phyloP scores from a whole-genome alignment of 2,888 invertebrate species.

The Tenthredo mesomela region DNA sequence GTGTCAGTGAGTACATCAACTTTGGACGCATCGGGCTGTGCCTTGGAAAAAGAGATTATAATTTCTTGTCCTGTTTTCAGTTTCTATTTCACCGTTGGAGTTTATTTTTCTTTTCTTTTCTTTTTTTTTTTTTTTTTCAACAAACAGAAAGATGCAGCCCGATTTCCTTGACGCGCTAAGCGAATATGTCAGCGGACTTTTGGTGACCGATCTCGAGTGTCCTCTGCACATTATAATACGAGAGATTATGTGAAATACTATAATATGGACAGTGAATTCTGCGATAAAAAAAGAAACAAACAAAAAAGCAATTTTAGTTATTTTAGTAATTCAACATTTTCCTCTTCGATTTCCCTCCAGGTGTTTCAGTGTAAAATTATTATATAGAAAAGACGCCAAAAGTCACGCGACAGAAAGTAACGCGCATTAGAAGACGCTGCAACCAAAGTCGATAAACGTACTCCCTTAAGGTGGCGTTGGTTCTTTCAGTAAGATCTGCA shows the following conservation, averaged over 20 bases:
- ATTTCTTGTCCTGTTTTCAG: background rate
- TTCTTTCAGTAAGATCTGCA: slow-evolving; percentile 49
- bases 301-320: background rate
- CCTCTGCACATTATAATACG: background rate
- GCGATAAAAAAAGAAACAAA: too few species aligned
- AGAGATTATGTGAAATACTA: background rate
- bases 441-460: slow-evolving; percentile 49
- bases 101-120: background rate
- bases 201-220: slow-evolving; percentile 14
- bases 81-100: background rate
- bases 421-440: slow-evolving; percentile 40
- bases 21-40: slow-evolving; percentile 24
- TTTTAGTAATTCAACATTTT: too few species aligned
- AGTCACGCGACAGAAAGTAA: slow-evolving; percentile 26
- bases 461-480: slow-evolving; percentile 50
- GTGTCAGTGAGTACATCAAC: slow-evolving; percentile 7
- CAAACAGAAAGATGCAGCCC: background rate
- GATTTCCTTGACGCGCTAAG: slow-evolving; percentile 24
- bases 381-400: slow-evolving; percentile 9
- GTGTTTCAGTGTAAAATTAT: background rate
- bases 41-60: background rate
- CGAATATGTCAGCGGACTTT: slow-evolving; percentile 29
- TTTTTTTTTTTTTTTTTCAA: too few species aligned
- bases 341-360: background rate
- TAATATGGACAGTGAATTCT: background rate